phyloP scores from a whole-genome alignment of 92 coral and sea anemone species.

The Siderastrea radians region DNA sequence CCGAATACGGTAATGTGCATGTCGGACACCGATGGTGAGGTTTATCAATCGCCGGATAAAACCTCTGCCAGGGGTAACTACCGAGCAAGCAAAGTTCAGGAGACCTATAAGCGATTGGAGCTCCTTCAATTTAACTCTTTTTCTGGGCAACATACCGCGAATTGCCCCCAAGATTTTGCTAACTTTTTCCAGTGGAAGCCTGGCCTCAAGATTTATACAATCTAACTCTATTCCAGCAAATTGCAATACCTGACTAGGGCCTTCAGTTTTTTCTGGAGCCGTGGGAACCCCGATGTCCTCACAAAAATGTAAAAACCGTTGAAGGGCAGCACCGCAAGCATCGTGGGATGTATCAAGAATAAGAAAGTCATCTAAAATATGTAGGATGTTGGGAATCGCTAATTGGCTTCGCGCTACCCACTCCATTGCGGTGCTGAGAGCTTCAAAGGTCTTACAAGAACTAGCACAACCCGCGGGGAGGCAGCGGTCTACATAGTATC shows the following conservation, averaged over 20 bases:
- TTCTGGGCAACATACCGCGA: slow-evolving; percentile 16
- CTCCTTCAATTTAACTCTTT: slow-evolving; percentile 48
- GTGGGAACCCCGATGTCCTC: too few relatives aligned
- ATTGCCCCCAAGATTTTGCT: background rate
- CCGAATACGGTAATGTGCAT: slow-evolving; percentile 33
- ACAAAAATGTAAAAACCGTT: too few relatives aligned
- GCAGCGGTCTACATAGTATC: slow-evolving; percentile 24
- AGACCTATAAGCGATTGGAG: background rate
- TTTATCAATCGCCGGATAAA: slow-evolving; percentile 62
- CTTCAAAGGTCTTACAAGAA: background rate
- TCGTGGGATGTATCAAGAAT: background rate
- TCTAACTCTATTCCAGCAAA: too few relatives aligned
- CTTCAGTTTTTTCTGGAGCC: too few relatives aligned
- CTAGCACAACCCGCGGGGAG: slow-evolving; percentile 52
- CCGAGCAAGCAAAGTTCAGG: slow-evolving; percentile 68
- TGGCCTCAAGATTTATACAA: too few relatives aligned
- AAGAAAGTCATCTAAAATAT: slow-evolving; percentile 6
- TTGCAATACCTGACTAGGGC: too few relatives aligned
- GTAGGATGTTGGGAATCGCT: background rate
- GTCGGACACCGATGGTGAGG: slow-evolving; percentile 43
- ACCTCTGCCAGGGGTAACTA: slow-evolving; percentile 58
- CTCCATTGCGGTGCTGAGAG: slow-evolving; percentile 8
- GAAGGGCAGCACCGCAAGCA: too few relatives aligned
- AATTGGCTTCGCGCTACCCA: slow-evolving; percentile 23
- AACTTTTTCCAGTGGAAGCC: too few relatives aligned